phyloP scores from a whole-genome alignment of 2,888 invertebrate genomes.

The Platerodrilus igneus region DNA sequence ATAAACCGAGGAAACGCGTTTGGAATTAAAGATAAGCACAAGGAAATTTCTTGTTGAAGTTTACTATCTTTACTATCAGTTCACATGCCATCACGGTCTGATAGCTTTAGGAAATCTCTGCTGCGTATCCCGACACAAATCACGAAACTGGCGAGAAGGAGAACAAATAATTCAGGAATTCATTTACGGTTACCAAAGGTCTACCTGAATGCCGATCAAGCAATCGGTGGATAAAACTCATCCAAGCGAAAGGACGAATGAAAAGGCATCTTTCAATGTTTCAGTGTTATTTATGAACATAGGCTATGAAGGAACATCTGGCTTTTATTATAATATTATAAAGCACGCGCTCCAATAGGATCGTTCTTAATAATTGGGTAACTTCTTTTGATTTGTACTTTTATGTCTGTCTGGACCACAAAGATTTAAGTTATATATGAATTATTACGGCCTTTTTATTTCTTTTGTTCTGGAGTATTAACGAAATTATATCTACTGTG shows the following conservation, averaged over 20 bases:
- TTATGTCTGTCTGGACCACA: no score
- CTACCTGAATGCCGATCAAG: conserved; percentile 33
- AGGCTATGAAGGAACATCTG: conserved; percentile 37
- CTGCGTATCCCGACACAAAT: conserved; percentile 14
- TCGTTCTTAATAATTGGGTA: conserved; percentile 8
- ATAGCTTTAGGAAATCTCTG: conserved; percentile 16
- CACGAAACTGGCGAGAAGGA: conserved; percentile 12
- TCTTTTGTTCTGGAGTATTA: no score
- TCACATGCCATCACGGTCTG: conserved; percentile 11
- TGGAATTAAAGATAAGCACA: conserved; percentile 3
- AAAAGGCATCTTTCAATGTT: conserved; percentile 41
- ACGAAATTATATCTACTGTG: no score
- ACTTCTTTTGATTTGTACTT: conserved; percentile 10
- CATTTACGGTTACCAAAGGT: conserved; percentile 28
- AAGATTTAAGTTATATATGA: no score
- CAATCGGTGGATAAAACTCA: conserved; percentile 35
- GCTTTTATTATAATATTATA: conserved; percentile 28
- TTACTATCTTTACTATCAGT: conserved; percentile 5
- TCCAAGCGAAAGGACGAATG: conserved; percentile 37
- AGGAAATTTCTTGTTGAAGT: background rate
- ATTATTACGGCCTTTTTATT: no score
- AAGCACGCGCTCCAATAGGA: conserved; percentile 33
- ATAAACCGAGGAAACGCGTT: background rate
- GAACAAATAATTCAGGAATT: conserved; percentile 24
- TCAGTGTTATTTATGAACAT: conserved; percentile 41